Conservation (phyloP, 2,113 vertebrate species). For the Felis catus region F.catus_Fca126_mat1.0 CM031417.1:125981501-125982000, state of each 20-base stretch:
- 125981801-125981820: neutral
- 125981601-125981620: neutral
- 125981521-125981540: neutral
- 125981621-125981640: neutral
- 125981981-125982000: accelerated
- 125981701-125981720: neutral
- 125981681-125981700: neutral
- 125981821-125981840: neutral
- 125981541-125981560: neutral
- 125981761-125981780: neutral
- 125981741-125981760: neutral
- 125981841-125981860: neutral
- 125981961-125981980: neutral
- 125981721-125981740: neutral
- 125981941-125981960: neutral
- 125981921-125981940: neutral
- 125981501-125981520: neutral
- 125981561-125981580: neutral
- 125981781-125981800: neutral
- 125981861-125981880: neutral
- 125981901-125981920: neutral
- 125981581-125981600: neutral
- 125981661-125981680: neutral
- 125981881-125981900: neutral
- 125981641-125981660: neutral